Evolutionary conservation across 2,113 vertebrate species (phyloP).

Genomic region (Triplophysa rosa): DNA sequence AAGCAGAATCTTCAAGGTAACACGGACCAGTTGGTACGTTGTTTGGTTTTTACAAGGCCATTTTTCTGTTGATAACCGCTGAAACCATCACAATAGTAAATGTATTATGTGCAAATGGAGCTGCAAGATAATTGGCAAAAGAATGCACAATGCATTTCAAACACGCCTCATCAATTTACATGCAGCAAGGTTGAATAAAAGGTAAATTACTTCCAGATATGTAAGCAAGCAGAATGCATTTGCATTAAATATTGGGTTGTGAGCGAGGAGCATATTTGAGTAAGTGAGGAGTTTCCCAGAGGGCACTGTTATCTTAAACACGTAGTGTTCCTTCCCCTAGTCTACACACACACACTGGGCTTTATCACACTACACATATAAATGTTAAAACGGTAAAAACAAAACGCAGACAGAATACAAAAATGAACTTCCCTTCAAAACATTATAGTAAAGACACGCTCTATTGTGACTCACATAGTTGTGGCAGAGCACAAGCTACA

Average conservation of each 20-base stretch:
- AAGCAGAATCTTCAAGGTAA: constrained; percentile 19
- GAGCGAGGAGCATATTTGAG: constrained; percentile 16
- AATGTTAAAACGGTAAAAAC: neutral
- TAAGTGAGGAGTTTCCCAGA: constrained; percentile 16
- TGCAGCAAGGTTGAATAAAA: neutral
- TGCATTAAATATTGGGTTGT: constrained; percentile 27
- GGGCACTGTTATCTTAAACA: constrained; percentile 31
- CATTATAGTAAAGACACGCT: too few relatives aligned
- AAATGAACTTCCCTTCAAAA: too few relatives aligned
- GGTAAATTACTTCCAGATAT: constrained; percentile 35
- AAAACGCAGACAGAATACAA: too few relatives aligned
- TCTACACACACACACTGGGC: constrained; percentile 17
- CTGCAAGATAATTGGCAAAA: neutral
- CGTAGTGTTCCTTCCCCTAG: constrained; percentile 1
- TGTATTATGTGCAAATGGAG: constrained; percentile 26
- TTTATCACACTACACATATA: neutral
- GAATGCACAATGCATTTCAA: neutral
- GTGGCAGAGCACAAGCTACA: neutral
- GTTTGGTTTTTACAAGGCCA: neutral
- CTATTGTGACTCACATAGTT: neutral
- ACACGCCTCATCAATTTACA: constrained; percentile 7
- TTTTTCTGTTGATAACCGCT: neutral
- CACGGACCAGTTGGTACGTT: neutral
- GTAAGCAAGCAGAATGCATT: constrained; percentile 16
- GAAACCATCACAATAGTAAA: neutral